phyloP scores from a whole-genome alignment of 2,113 vertebrate species.

The Anser brachyrhynchus region DNA sequence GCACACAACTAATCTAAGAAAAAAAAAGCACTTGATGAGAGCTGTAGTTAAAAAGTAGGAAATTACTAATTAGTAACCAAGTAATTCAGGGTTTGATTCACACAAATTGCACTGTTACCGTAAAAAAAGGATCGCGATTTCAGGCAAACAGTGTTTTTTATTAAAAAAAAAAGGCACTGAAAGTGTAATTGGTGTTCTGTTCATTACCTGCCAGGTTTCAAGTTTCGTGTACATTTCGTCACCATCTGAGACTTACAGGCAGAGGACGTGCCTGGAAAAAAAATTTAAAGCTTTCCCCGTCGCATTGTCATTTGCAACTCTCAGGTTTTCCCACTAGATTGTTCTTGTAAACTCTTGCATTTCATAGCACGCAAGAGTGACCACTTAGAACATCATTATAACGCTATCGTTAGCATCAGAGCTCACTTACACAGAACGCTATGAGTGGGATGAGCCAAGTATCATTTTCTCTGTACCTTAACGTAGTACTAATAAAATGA shows the following conservation, averaged over 20 bases:
- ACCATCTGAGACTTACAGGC: slow-evolving; percentile 65
- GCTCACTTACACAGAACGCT: slow-evolving; percentile 43
- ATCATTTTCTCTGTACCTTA: slow-evolving; percentile 59
- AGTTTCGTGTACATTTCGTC: slow-evolving; percentile 59
- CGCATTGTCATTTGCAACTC: slow-evolving; percentile 70
- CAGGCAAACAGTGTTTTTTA: slow-evolving; percentile 30
- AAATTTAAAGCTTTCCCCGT: slow-evolving; percentile 31
- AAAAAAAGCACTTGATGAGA: slow-evolving; percentile 49
- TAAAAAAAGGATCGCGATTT: slow-evolving; percentile 60
- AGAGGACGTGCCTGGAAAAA: slow-evolving; percentile 66
- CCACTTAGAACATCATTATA: slow-evolving; percentile 47
- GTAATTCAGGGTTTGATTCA: slow-evolving; percentile 74
- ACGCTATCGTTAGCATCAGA: not conserved
- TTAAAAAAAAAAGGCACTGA: not conserved
- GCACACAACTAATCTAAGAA: not conserved
- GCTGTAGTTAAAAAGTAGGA: slow-evolving; percentile 63
- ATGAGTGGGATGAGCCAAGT: slow-evolving; percentile 39
- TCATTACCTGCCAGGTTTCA: slow-evolving; percentile 68
- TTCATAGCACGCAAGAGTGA: slow-evolving; percentile 62
- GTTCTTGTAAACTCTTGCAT: slow-evolving; percentile 62
- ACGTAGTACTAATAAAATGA: slow-evolving; percentile 31
- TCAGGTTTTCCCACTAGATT: slow-evolving; percentile 67
- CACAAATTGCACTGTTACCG: slow-evolving; percentile 66
- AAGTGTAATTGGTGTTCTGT: slow-evolving; percentile 64
- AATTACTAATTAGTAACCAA: slow-evolving; percentile 75